Conservation (phyloP, 2,113 vertebrate genomes). For the Odontesthes bonariensis region DNA sequence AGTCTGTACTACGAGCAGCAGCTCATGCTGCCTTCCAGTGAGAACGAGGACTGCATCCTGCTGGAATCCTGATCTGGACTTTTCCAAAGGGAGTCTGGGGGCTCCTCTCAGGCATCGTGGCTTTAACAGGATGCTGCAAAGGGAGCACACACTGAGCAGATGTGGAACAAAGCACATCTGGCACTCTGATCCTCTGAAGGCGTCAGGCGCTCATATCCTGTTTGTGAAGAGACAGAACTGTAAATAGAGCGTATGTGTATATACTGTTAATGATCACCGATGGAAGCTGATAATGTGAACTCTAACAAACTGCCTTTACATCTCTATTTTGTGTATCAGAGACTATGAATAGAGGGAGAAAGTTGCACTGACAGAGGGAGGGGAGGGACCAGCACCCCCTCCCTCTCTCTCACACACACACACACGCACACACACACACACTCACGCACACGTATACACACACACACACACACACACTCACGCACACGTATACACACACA, state of each 20-base stretch:
- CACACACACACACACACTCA: constrained; percentile 13
- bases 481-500: constrained; percentile 2
- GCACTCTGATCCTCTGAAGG: too few species aligned
- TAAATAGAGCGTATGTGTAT: constrained; percentile 74
- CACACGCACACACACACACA: constrained; percentile 1
- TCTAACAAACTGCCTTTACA: constrained; percentile 77
- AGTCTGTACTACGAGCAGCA: constrained; percentile 99
- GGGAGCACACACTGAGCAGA: constrained; percentile 1
- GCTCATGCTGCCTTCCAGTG: constrained; percentile 91
- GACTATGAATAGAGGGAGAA: constrained; percentile 12
- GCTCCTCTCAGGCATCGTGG: background rate
- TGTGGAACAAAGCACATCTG: constrained; percentile 38
- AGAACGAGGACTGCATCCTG: constrained; percentile 87
- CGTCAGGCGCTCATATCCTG: constrained; percentile 23
- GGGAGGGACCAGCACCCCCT: too few species aligned
- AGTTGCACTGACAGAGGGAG: constrained; percentile 55
- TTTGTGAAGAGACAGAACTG: constrained; percentile 75
- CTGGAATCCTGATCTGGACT: constrained; percentile 86
- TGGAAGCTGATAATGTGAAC: constrained; percentile 52
- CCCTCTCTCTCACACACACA: background rate
- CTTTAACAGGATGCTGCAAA: constrained; percentile 28
- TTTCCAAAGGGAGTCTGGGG: background rate
- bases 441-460: too few species aligned
- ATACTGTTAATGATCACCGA: constrained; percentile 48
- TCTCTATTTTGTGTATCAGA: constrained; percentile 67